Percentiles rank a stretch among this genome's conserved stretches.
Evolutionary conservation across 37 sponge, comb jelly and placozoan species (phyloP).

Genomic region (Bolinopsis microptera): DNA sequence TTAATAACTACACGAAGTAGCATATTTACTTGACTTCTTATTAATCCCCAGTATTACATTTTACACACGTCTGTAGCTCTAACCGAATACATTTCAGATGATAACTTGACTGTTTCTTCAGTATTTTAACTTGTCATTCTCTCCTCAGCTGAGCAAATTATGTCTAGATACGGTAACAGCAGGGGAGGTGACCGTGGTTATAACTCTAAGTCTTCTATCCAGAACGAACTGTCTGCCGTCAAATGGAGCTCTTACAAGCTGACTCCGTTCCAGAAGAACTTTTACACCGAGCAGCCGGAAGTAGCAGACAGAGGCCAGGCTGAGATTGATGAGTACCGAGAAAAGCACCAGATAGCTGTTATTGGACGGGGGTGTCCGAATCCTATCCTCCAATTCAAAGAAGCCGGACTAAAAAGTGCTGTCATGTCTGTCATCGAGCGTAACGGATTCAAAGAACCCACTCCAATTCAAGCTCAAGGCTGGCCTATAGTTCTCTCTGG

Average conservation of each 20-base stretch:
- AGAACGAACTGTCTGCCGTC: conserved; percentile 31
- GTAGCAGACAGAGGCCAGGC: conserved; percentile 66
- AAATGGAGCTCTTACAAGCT: conserved; percentile 68
- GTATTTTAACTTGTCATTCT: neutral
- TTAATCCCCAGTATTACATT: too few species aligned
- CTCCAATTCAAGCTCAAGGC: conserved; percentile 95
- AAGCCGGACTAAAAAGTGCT: conserved; percentile 71
- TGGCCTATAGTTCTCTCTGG: conserved; percentile 97
- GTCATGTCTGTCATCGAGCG: conserved; percentile 71
- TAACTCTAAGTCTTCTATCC: neutral
- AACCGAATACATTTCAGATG: neutral
- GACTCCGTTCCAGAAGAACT: conserved; percentile 81
- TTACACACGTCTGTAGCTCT: too few species aligned
- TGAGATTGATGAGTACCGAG: conserved; percentile 74
- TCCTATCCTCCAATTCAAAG: conserved; percentile 80
- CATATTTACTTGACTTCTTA: too few species aligned
- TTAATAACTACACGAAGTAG: too few species aligned
- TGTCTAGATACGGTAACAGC: conserved; percentile 29
- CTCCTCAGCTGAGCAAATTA: conserved; percentile 41
- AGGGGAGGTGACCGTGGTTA: neutral
- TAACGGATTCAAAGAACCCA: conserved; percentile 84
- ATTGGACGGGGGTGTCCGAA: conserved; percentile 72
- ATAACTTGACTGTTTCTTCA: neutral
- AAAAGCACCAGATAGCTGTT: conserved; percentile 72
- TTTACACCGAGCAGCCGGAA: conserved; percentile 78